Evolutionary conservation across 2,797 vertebrate genomes (phyloP).

Genomic region (Takifugu rubripes): DNA sequence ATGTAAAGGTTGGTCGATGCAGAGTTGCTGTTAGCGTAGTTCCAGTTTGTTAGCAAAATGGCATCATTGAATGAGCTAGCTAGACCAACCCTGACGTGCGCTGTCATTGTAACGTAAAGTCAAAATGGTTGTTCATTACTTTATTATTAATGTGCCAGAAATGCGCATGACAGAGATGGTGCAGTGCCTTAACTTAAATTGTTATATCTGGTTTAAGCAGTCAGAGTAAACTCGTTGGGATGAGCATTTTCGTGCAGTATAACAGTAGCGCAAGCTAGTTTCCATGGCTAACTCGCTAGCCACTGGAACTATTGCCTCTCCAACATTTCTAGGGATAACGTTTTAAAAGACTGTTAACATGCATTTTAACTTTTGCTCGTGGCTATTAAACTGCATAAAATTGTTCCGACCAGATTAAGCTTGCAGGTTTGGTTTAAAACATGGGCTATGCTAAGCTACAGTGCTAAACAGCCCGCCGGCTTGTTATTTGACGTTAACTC

Average conservation of each 20-base stretch:
- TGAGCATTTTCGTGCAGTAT: slow-evolving; percentile 33
- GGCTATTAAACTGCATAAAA: rapidly evolving
- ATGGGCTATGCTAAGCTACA: slow-evolving; percentile 7
- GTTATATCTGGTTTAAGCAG: rapidly evolving
- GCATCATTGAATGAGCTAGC: slow-evolving; percentile 67
- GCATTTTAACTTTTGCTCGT: neutral
- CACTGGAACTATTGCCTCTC: neutral
- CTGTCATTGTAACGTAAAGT: slow-evolving; percentile 45
- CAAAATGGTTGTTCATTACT: slow-evolving; percentile 1
- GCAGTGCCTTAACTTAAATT: neutral
- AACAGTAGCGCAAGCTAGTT: slow-evolving; percentile 17
- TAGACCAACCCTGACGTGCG: slow-evolving; percentile 51
- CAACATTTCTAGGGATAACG: neutral
- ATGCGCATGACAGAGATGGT: rapidly evolving
- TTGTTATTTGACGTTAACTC: slow-evolving; percentile 26
- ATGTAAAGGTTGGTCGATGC: slow-evolving; percentile 11
- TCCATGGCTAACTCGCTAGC: slow-evolving; percentile 41
- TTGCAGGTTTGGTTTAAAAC: neutral
- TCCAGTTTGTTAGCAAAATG: slow-evolving; percentile 54
- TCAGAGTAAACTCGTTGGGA: neutral
- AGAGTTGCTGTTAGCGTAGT: slow-evolving; percentile 40
- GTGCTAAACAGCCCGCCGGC: neutral
- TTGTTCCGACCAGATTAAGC: rapidly evolving
- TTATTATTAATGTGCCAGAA: neutral
- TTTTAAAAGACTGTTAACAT: neutral